phyloP scores from a whole-genome alignment of 2,113 vertebrate species.

The Pardalotus punctatus region DNA sequence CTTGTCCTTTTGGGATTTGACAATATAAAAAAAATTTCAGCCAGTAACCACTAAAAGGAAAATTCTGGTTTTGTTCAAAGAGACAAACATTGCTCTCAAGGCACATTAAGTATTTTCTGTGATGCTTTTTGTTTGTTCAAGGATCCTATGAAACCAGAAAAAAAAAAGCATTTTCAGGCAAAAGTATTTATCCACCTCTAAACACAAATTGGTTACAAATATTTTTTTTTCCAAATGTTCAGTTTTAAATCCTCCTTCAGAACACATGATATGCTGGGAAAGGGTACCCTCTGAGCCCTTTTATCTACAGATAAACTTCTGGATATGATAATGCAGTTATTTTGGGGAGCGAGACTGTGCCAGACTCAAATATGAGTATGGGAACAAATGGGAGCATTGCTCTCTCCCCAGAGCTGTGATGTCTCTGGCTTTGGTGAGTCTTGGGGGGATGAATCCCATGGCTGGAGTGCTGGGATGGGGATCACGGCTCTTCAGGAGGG shows the following conservation, averaged over 20 bases:
- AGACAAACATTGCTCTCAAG: background rate
- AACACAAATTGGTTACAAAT: background rate
- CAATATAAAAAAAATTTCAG: background rate
- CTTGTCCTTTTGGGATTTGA: background rate
- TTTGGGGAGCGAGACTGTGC: background rate
- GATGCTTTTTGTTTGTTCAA: background rate
- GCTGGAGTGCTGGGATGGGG: background rate
- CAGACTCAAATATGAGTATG: background rate
- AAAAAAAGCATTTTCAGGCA: background rate
- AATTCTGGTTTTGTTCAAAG: background rate
- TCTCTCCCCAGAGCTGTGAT: background rate
- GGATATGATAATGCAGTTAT: background rate
- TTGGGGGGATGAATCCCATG: background rate
- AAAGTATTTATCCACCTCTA: background rate
- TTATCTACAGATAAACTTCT: background rate
- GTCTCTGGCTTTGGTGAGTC: background rate
- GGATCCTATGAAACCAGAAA: background rate
- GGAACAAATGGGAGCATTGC: background rate
- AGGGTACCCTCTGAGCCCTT: background rate
- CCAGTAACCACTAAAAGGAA: background rate
- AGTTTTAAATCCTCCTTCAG: background rate
- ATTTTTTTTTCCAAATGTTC: background rate
- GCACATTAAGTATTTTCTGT: background rate
- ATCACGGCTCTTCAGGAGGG: background rate
- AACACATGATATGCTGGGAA: background rate